Base-by-base conservation (phyloP, 2,888 invertebrate species). In the Neuroscelio doddi region DNA sequence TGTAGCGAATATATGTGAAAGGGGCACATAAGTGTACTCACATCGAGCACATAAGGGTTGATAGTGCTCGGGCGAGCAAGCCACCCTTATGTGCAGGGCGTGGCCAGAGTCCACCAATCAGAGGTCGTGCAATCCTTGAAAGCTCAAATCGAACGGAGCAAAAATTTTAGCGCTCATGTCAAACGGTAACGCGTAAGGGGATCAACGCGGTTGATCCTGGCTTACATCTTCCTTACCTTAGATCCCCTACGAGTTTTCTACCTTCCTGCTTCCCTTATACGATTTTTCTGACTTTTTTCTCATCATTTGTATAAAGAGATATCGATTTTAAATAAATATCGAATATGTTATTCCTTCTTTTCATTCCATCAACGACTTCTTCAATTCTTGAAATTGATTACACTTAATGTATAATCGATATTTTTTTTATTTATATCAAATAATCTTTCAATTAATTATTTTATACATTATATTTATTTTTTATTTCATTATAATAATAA, bases 91-190 rank as follows among this genome's bases (percentile, higher is more conserved):
- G 69, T 80, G 77, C 71, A 79, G 82, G 82, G 82, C 82, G 82
- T 82, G 82, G 82, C 75, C 78, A 79, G 56, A 71, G 75, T 76
- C 77, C 74, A 73, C 82, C 81, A 82, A 82, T 82, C 75, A 69
- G 74, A 72, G 68, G 68, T 61, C 71, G 71, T 69, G 71, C 67
- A 79, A 72, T 75, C 70, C 74, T 71, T 74, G 75, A 45, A 78
- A 78, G 76, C 73, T 76, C 76, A 80, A 80, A 80, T 80, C 80
- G 80, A 80, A 80, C 71, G 57, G 68, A 76, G 76, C 78, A 80
- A 80, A 80, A 80, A 80, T 80, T 80, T 80, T 78, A 80, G 78
- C 80, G 79, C 78, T 77, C 77, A 73, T 76, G 80, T 80, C 79
- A 78, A 80, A 80, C 77, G 80, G 70, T 73, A 72, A 68, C 68